Evolutionary conservation across 2,113 vertebrate species (phyloP), one percentile per base, ranked within the genome.

Genomic region (Lucifuga dentata): DNA sequence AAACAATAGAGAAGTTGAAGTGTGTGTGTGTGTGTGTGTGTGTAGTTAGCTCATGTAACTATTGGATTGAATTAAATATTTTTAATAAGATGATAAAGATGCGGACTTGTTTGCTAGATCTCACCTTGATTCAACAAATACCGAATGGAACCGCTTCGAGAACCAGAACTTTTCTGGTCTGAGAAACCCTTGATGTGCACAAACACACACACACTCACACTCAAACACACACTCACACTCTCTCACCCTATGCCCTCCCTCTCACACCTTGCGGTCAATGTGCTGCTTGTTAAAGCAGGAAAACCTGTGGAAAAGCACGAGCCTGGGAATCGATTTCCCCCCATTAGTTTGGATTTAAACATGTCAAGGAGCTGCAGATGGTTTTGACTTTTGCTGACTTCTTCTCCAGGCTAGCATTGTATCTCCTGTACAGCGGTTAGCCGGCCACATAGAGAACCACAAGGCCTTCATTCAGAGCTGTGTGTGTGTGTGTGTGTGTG

Each of bases 271-370:
- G 57, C 35, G 67, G 11, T 62, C 66, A 69, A 58, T 48, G 70
- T 75, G 71, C 70, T 75, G 71, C 70, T 66, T 83, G 78, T 87
- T 80, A 86, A 73, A 74, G 75, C 71, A 59, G 68, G 66, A 86
- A 70, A 80, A 83, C 65, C 65, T 74, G 46, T 84, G 62, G 16
- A 13, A 74, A 68, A 78, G 39, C 60, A 60, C 60, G 67, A 67
- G 59, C 82, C 73, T 88, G 69, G 76, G 76, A 88, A 85, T 79
- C 15, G 13, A 79, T 85, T 89, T 79, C 49, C 50, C 60, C 77
- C 80, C 63, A 86, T 89, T 86, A 85, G 69, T 86, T 83, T 71
- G 57, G 57, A 78, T 80, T 71, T 83, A 90, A 91, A 88, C 81
- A 80, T 88, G 78, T 86, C 80, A 75, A 52, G 66, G 60, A 76